Base-by-base conservation (phyloP, 2,113 vertebrate genomes). In the Archilochus colubris region DNA sequence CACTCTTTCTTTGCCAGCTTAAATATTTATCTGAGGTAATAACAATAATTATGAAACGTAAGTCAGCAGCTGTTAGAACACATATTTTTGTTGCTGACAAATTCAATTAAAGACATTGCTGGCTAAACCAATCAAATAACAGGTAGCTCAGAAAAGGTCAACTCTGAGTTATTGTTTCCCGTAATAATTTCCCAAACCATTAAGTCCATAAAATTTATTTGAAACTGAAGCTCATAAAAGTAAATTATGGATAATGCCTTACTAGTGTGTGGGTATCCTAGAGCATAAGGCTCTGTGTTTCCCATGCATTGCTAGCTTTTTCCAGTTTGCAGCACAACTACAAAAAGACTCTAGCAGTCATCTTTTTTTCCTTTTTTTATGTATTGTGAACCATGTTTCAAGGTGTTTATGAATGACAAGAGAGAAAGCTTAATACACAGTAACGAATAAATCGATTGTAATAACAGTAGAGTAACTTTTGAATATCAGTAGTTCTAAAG, bases 111-210 rank as follows among this genome's bases (percentile, higher is more conserved):
- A 97, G 87, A 38, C 77, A 53, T 91, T 94, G 53, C 72, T 95
- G 84, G 69, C 44, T 94, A 97, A 97, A 92, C 76, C 92, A 92
- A 74, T 96, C 75, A 94, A 96, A 80, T 96, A 93, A 57, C 58
- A 90, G 43, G 81, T 96, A 97, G 53, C 70, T 96, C 51, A 87
- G 59, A 89, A 97, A 97, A 97, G 96, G 96, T 97, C 96, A 97
- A 6, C 86, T 82, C 93, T 95, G 89, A 97, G 94, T 97, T 96
- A 97, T 92, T 96, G 74, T 94, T 97, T 93, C 88, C 68, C 66
- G 95, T 97, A 96, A 96, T 97, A 96, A 97, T 98, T 97, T 97
- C 91, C 94, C 69, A 97, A 95, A 89, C 77, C 86, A 97, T 97
- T 97, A 97, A 96, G 38, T 88, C 76, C 33, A 27, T 97, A 95